A percentile compares a stretch with the other conserved stretches of the same genome.
Evolutionary conservation across 2,888 invertebrate genomes (phyloP).

Genomic region (Horisme vitalbata): DNA sequence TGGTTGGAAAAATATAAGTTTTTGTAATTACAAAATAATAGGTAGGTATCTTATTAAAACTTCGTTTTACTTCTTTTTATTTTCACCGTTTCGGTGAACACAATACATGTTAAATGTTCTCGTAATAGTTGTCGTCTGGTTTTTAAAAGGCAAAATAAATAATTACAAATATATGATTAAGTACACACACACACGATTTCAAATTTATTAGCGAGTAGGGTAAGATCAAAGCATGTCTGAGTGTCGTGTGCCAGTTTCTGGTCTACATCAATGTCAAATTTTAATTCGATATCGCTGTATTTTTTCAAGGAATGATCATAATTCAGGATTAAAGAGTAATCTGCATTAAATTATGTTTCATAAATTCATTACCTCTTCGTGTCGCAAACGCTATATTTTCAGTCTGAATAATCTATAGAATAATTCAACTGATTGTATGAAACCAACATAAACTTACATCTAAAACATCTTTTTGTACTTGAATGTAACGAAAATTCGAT

Average conservation of each 20-base stretch:
- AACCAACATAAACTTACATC: not conserved
- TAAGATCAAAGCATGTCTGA: conserved; percentile 52
- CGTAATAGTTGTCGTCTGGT: not conserved
- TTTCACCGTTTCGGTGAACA: too few relatives aligned
- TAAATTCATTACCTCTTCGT: conserved; percentile 1
- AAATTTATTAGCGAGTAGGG: conserved; percentile 15
- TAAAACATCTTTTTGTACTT: too few relatives aligned
- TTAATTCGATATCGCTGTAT: conserved; percentile 22
- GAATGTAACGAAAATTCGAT: too few relatives aligned
- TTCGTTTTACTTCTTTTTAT: too few relatives aligned
- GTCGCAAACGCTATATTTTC: not conserved
- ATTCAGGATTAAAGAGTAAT: conserved; percentile 13
- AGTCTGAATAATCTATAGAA: not conserved
- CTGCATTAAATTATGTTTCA: conserved; percentile 8
- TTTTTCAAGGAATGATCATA: conserved; percentile 13
- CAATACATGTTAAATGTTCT: not conserved
- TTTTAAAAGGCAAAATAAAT: too few relatives aligned
- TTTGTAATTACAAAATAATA: too few relatives aligned
- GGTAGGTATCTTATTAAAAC: too few relatives aligned
- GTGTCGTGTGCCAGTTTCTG: conserved; percentile 44
- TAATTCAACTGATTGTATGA: not conserved
- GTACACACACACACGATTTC: too few relatives aligned
- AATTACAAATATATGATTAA: too few relatives aligned
- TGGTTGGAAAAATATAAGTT: too few relatives aligned
- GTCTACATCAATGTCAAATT: conserved; percentile 49